These are phyloP conservation scores for Poecilobothrus nobilitatus DNA, from an alignment of 2,888 invertebrate species.

Conservation along the genomic window DNA sequence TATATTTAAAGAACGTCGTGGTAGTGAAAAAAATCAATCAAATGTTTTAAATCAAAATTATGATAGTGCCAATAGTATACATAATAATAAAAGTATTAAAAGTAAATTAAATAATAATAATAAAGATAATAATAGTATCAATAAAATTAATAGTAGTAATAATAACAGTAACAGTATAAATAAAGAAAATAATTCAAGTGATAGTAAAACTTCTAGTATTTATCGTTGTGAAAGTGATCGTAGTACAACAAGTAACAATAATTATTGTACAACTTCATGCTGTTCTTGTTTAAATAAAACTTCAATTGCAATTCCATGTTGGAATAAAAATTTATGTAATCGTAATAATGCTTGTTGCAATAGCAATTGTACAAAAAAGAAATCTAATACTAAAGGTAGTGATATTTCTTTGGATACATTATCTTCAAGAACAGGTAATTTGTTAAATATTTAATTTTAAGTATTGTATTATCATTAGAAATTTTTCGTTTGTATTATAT, in stretches of 20 bases:
- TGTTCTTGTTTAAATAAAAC: neutral
- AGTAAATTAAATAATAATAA: neutral
- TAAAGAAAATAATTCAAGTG: neutral
- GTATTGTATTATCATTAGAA: too few relatives aligned
- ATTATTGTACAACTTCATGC: neutral
- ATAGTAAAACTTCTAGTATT: neutral
- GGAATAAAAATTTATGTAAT: neutral
- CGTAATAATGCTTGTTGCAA: neutral
- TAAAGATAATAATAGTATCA: neutral
- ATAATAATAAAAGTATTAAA: neutral
- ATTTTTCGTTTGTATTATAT: too few relatives aligned
- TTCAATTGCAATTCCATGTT: neutral
- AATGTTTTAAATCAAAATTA: neutral
- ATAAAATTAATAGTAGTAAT: neutral
- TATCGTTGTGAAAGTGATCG: neutral
- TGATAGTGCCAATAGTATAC: neutral
- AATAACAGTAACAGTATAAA: neutral
- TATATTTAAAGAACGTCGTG: neutral
- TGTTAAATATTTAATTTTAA: neutral
- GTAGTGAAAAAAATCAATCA: neutral
- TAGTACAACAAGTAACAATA: neutral
- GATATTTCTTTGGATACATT: conserved; percentile 1
- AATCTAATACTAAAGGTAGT: neutral
- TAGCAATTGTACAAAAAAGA: neutral
- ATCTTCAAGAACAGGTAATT: neutral